Evolutionary conservation across 2,888 invertebrate genomes (phyloP).

Genomic region (Encarsia formosa): DNA sequence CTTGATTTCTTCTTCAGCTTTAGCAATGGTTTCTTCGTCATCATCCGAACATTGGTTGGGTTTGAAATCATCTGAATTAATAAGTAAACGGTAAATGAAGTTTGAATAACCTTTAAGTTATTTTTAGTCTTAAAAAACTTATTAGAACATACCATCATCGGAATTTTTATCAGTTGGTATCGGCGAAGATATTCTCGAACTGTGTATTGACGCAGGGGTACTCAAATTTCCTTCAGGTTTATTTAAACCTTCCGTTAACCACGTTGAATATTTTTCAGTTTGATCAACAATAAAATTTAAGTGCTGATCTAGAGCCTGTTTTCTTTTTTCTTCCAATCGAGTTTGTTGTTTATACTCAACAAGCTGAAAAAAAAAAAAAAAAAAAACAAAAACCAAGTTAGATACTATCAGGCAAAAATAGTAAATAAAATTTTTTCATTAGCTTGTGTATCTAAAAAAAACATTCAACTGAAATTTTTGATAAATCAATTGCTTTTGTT

Average conservation of each 20-base stretch:
- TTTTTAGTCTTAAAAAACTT: slow-evolving; percentile 3
- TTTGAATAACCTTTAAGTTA: background rate
- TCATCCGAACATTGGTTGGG: slow-evolving; percentile 76
- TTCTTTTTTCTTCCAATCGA: slow-evolving; percentile 88
- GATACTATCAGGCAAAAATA: background rate
- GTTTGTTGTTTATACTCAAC: slow-evolving; percentile 93
- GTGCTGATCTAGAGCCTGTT: slow-evolving; percentile 92
- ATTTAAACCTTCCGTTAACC: slow-evolving; percentile 82
- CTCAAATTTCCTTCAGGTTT: slow-evolving; percentile 53
- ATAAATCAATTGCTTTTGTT: slow-evolving; percentile 2
- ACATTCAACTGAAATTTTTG: slow-evolving; percentile 17
- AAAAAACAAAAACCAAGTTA: background rate
- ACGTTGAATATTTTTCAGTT: slow-evolving; percentile 93
- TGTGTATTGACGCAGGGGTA: slow-evolving; percentile 49
- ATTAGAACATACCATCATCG: slow-evolving; percentile 39
- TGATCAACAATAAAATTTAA: slow-evolving; percentile 96
- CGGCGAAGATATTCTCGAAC: slow-evolving; percentile 50
- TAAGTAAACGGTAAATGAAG: background rate
- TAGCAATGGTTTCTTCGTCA: slow-evolving; percentile 92
- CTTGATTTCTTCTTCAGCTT: slow-evolving; percentile 67
- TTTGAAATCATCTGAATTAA: slow-evolving; percentile 70
- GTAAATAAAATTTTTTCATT: background rate
- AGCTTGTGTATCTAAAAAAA: slow-evolving; percentile 18
- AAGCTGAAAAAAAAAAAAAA: slow-evolving; percentile 54
- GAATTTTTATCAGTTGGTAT: slow-evolving; percentile 43